phyloP scores from a whole-genome alignment of 2,797 vertebrate species.

The Lepilemur ruficaudatus region DNA sequence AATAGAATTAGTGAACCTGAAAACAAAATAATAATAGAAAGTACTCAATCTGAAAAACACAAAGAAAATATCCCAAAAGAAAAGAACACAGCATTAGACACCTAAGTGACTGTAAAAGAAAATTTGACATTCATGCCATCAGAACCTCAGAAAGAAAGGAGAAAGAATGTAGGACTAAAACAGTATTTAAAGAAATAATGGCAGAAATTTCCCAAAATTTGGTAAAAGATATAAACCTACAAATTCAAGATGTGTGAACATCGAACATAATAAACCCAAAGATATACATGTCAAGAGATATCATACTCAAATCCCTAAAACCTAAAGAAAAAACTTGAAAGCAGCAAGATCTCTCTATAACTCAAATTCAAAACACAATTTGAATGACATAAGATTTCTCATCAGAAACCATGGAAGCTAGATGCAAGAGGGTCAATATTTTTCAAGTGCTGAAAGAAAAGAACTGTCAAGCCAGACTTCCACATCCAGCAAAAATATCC shows the following conservation, averaged over 20 bases:
- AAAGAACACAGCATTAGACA: neutral
- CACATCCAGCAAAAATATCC: neutral
- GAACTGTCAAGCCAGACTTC: neutral
- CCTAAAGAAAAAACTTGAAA: neutral
- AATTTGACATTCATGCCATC: neutral
- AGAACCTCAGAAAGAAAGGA: neutral
- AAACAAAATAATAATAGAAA: neutral
- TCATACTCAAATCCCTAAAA: neutral
- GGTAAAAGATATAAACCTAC: neutral
- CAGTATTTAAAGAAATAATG: neutral
- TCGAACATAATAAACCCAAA: neutral
- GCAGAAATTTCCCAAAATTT: neutral
- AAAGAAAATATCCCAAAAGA: neutral
- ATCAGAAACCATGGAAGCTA: neutral
- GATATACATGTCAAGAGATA: neutral
- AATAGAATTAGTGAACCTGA: neutral
- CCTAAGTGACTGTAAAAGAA: neutral
- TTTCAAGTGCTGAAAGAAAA: conserved; percentile 36
- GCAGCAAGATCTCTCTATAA: neutral
- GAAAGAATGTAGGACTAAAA: neutral
- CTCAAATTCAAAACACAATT: neutral
- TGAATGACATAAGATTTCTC: neutral
- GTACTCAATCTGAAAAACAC: neutral
- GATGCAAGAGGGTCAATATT: neutral
- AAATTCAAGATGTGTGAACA: neutral